phyloP scores from a whole-genome alignment of 2,113 vertebrate species.

The Neotragus pygmaeus region DNA sequence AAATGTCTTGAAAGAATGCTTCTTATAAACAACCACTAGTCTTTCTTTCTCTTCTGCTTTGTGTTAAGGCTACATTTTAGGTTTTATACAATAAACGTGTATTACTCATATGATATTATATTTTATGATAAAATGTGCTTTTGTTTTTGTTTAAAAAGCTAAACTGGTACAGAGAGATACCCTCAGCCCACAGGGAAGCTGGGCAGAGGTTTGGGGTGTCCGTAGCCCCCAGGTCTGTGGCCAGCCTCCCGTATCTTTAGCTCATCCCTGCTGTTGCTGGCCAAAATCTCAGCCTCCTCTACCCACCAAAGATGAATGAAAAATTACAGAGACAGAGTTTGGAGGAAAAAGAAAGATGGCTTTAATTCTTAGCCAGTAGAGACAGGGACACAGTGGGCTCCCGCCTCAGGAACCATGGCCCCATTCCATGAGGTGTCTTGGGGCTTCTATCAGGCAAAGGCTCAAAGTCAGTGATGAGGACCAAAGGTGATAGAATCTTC shows the following conservation, averaged over 20 bases:
- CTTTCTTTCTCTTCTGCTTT: background rate
- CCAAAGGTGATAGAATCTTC: background rate
- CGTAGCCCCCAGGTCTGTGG: background rate
- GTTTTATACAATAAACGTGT: background rate
- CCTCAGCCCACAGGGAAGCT: background rate
- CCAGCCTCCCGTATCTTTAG: background rate
- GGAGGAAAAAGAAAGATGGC: background rate
- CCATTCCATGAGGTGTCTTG: fast-evolving
- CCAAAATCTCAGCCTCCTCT: background rate
- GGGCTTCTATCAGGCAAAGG: background rate
- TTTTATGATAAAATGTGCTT: background rate
- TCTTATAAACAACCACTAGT: background rate
- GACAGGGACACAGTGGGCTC: background rate
- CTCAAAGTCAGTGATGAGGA: background rate
- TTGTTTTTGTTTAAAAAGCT: background rate
- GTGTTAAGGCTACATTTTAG: background rate
- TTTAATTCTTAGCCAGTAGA: background rate
- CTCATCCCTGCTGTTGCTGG: background rate
- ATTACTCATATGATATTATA: background rate
- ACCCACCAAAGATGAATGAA: background rate
- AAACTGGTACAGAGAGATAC: background rate
- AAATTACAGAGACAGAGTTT: background rate
- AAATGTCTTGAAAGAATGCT: background rate
- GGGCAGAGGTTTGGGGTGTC: background rate
- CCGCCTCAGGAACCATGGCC: background rate